Evolutionary conservation across 2,113 vertebrate genomes (phyloP).

Genomic region (Ophthalmotilapia sp.): DNA sequence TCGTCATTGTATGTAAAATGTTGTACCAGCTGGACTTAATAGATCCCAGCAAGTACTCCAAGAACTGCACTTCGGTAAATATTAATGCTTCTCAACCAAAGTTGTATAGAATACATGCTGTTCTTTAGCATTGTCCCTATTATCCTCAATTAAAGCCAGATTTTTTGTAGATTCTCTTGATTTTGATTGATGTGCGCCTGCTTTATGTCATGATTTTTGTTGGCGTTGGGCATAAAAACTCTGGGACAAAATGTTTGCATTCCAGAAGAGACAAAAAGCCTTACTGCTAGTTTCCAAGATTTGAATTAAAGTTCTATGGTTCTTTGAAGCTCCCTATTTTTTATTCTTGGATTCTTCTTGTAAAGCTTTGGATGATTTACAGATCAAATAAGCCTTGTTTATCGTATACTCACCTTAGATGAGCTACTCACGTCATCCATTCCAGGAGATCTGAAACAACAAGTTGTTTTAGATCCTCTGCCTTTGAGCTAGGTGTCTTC

Average conservation of each 20-base stretch:
- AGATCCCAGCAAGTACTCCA: conserved; percentile 75
- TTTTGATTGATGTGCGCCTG: neutral
- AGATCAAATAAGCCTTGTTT: neutral
- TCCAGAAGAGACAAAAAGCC: neutral
- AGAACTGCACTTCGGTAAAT: conserved; percentile 80
- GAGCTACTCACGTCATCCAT: neutral
- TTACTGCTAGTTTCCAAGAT: neutral
- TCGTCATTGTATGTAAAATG: conserved; percentile 98
- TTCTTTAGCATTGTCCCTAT: neutral
- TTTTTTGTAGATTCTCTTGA: neutral
- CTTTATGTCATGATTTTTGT: neutral
- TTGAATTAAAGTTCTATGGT: neutral
- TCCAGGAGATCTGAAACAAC: neutral
- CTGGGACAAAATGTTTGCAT: neutral
- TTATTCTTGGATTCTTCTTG: neutral
- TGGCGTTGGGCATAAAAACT: neutral
- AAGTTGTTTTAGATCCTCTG: neutral
- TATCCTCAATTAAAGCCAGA: neutral
- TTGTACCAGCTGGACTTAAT: conserved; percentile 92
- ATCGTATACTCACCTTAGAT: neutral
- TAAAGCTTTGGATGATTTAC: neutral
- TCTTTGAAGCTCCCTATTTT: neutral
- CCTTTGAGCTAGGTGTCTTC: neutral
- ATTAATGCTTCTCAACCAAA: neutral
- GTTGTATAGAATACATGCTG: neutral